phyloP scores from a whole-genome alignment of 2,113 vertebrate genomes.

The Probosciger aterrimus region DNA sequence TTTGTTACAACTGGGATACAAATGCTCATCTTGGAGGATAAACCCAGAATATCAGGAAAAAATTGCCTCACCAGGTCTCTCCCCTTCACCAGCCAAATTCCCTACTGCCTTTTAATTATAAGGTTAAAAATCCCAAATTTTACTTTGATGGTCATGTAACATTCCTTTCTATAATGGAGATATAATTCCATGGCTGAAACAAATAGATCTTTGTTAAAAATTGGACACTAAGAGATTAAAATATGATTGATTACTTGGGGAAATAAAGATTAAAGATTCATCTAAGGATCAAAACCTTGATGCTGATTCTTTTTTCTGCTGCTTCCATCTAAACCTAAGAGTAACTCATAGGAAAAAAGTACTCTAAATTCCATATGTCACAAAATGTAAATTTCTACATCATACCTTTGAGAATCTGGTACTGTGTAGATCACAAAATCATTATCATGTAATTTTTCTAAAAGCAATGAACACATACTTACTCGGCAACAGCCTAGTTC shows the following conservation, averaged over 20 bases:
- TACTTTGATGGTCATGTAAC: not conserved
- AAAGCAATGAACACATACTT: conserved; percentile 58
- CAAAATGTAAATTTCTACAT: not conserved
- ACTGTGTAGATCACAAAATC: not conserved
- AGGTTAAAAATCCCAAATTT: not conserved
- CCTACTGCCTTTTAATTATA: not conserved
- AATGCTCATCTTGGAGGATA: not conserved
- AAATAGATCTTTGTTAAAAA: not conserved
- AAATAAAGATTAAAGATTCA: not conserved
- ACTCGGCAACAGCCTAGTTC: conserved; percentile 95
- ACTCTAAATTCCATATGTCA: not conserved
- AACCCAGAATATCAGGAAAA: not conserved
- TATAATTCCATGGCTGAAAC: not conserved
- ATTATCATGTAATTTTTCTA: not conserved
- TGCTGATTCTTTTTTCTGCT: not conserved
- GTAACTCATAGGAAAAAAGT: not conserved
- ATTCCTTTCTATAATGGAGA: not conserved
- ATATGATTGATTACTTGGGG: not conserved
- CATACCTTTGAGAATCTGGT: not conserved
- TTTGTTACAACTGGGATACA: not conserved
- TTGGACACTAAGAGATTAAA: not conserved
- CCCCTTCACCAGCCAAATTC: not conserved
- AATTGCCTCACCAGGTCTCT: not conserved
- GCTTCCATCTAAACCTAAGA: not conserved
- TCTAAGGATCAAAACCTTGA: not conserved